These are phyloP conservation scores for Sialia sialis DNA, from an alignment of 2,113 vertebrate genomes.

Conservation along the genomic window DNA sequence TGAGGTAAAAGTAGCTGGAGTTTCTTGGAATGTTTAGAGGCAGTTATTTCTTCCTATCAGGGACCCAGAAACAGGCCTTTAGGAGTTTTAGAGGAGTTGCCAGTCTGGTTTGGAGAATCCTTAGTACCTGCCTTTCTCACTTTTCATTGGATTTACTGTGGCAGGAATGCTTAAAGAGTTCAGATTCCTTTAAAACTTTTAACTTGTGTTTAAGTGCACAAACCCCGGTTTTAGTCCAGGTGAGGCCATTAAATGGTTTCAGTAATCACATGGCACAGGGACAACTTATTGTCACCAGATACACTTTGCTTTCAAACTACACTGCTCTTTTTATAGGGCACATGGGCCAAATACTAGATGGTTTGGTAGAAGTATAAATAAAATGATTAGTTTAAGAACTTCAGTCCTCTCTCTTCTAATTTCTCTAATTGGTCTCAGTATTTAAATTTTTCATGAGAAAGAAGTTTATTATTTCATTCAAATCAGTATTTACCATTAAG, in stretches of 20 bases:
- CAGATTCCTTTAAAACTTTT: neutral
- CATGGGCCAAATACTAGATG: neutral
- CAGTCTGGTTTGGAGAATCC: neutral
- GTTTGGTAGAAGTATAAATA: neutral
- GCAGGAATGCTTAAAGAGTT: neutral
- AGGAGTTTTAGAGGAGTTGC: neutral
- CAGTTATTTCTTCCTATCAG: neutral
- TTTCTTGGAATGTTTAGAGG: neutral
- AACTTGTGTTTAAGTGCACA: neutral
- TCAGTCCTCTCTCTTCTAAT: neutral
- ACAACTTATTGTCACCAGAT: neutral
- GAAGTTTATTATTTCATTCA: neutral
- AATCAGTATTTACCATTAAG: slow-evolving; percentile 23
- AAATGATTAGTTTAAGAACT: neutral
- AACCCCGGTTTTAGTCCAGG: neutral
- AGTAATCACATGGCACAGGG: neutral
- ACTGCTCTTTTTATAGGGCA: neutral
- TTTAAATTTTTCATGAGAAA: neutral
- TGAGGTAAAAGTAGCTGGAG: neutral
- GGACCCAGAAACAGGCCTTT: neutral
- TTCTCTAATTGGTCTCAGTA: neutral
- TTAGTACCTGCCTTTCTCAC: neutral
- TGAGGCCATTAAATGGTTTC: neutral
- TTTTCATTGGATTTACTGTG: accelerated
- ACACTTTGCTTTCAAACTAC: neutral